A percentile compares a stretch with the other conserved stretches of the same genome.
phyloP scores from a whole-genome alignment of 2,797 vertebrate species.

The Argya squamiceps region DNA sequence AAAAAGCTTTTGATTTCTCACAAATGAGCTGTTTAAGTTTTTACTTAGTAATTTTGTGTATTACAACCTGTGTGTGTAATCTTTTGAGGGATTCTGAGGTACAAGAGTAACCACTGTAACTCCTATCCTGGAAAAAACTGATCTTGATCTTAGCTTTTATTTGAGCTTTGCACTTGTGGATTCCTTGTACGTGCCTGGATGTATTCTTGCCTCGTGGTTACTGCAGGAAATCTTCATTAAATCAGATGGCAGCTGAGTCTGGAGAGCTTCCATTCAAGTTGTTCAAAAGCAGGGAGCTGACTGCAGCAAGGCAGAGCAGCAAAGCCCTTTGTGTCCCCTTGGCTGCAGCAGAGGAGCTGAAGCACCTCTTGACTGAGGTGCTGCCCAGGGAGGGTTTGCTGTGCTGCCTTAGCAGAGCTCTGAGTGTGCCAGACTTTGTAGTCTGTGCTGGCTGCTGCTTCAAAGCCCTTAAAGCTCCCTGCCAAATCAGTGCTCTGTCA shows the following conservation, averaged over 20 bases:
- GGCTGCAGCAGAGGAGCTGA: neutral
- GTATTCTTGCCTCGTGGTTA: neutral
- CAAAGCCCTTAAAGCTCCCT: neutral
- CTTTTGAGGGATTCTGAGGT: neutral
- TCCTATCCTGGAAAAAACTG: neutral
- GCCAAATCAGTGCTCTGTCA: neutral
- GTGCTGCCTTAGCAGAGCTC: neutral
- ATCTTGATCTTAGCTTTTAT: neutral
- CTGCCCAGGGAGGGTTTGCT: neutral
- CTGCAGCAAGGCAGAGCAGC: neutral
- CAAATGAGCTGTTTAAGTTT: neutral
- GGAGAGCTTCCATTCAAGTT: neutral
- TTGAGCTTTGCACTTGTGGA: neutral
- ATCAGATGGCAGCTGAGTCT: neutral
- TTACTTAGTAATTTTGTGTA: neutral
- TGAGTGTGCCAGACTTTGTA: neutral
- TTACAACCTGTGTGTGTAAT: neutral
- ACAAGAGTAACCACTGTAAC: neutral
- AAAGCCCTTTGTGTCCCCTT: neutral
- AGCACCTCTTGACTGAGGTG: neutral
- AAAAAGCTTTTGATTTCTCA: neutral
- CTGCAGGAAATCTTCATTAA: neutral
- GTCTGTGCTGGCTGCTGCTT: slow-evolving; percentile 2
- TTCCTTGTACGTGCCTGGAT: neutral
- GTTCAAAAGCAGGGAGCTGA: neutral